A percentile compares a stretch with the other conserved stretches of the same genome.
These are phyloP conservation scores for Halcyon smyrnensis DNA, from an alignment of 2,797 vertebrate species.

Conservation along the genomic window DNA sequence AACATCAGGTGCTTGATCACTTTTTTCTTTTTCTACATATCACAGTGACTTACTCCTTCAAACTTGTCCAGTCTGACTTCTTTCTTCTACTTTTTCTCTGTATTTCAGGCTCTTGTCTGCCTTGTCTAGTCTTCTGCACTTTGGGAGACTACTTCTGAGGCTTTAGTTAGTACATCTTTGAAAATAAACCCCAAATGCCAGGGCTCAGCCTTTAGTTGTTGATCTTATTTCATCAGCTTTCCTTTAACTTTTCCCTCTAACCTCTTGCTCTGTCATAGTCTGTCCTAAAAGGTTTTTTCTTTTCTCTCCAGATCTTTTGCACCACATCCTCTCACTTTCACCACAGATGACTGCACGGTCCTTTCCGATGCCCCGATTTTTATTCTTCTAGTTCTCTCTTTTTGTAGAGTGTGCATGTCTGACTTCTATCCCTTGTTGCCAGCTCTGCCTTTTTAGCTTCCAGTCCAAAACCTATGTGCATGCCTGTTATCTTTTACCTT, in stretches of 20 bases:
- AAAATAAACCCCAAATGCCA: background rate
- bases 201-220: background rate
- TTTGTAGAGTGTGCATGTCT: background rate
- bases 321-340: background rate
- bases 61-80: background rate
- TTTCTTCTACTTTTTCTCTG: background rate
- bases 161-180: background rate
- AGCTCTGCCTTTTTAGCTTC: background rate
- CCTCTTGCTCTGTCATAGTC: background rate
- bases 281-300: background rate
- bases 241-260: background rate
- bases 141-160: background rate
- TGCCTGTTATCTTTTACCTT: background rate
- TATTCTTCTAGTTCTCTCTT: background rate
- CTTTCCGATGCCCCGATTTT: background rate
- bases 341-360: background rate
- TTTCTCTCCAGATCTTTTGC: background rate
- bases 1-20: background rate
- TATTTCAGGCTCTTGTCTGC: background rate
- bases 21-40: background rate
- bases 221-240: background rate
- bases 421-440: background rate
- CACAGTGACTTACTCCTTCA: background rate
- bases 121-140: background rate
- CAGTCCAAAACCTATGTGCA: accelerated